Base-by-base conservation (phyloP, 2,113 vertebrate genomes). In the Vulpes lagopus region DNA sequence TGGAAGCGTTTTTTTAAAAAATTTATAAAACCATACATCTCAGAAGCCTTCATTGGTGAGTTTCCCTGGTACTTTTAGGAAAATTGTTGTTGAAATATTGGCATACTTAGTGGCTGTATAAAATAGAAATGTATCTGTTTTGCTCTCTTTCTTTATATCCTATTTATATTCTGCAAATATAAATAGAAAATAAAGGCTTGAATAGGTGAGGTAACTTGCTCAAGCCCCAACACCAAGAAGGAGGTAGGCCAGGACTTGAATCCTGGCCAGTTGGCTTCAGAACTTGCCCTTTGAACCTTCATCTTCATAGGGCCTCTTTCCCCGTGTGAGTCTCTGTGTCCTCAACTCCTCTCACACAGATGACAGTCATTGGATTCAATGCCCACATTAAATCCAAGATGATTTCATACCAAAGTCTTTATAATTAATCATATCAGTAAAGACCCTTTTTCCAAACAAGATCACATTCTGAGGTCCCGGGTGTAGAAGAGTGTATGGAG, bases 271-370 rank as follows among this genome's bases (percentile, higher is more conserved):
- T 7, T 23, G 14, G 10, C 38, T 53, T 11, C 2, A 78, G 19
- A 25, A 38, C 22, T 4, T 59, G 74, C 22, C 17, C 73, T 51
- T 23, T n/a, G 14, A 60, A 43, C 5, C 10, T 59, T 12, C 11
- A 4, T 16, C 16, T 65, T 35, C 25, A 5, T 9, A 19, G 23
- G 9, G 8, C 8, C 35, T 60, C 38, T 12, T 10, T 65, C 49
- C 8, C 12, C 57, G 1, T 20, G 12, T 15, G 10, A 23, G 1
- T 30, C 55, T 64, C 22, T 2, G 0, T 55, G 5, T 35, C 65
- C 12, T 62, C 27, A 49, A 27, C 49, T 57, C 27, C 51, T 76
- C 32, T 43, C 17, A 89, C 55, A 11, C 1, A n/a, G n/a, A 43
- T 22, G 5, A 10, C 19, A 53, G 16, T 55, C 20, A 64, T 17